Evolutionary conservation across 2,888 invertebrate genomes (phyloP).

Genomic region (Pachymerium ferrugineum): DNA sequence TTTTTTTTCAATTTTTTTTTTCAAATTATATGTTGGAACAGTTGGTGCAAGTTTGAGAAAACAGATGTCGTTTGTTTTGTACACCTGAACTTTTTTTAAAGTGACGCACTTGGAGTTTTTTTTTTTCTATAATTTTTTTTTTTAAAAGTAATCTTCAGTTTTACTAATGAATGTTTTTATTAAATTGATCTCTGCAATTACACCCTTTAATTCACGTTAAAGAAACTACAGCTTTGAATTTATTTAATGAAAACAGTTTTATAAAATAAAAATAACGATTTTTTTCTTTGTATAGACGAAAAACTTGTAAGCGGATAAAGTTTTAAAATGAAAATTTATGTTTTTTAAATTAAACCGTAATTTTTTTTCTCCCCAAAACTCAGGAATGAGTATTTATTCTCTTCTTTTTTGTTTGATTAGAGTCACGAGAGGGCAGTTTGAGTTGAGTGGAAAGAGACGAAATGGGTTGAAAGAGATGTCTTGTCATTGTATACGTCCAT

Average conservation of each 20-base stretch:
- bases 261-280: too few relatives aligned
- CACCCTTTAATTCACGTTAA: too few relatives aligned
- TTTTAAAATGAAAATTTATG: too few relatives aligned
- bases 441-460: too few relatives aligned
- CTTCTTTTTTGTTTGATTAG: neutral
- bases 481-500: neutral
- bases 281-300: too few relatives aligned
- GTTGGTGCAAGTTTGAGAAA: constrained; percentile 13
- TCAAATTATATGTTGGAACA: neutral
- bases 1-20: neutral
- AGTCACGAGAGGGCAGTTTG: neutral
- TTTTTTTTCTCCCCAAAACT: too few relatives aligned
- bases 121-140: neutral
- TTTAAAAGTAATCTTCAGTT: neutral
- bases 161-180: neutral
- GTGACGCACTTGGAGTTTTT: neutral
- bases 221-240: too few relatives aligned
- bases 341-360: too few relatives aligned
- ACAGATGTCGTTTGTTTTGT: neutral
- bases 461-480: neutral
- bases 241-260: too few relatives aligned
- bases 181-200: too few relatives aligned
- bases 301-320: too few relatives aligned
- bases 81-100: neutral
- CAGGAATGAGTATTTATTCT: neutral